Conservation (phyloP, 2,888 invertebrate species). For the Pherbina coryleti region DNA sequence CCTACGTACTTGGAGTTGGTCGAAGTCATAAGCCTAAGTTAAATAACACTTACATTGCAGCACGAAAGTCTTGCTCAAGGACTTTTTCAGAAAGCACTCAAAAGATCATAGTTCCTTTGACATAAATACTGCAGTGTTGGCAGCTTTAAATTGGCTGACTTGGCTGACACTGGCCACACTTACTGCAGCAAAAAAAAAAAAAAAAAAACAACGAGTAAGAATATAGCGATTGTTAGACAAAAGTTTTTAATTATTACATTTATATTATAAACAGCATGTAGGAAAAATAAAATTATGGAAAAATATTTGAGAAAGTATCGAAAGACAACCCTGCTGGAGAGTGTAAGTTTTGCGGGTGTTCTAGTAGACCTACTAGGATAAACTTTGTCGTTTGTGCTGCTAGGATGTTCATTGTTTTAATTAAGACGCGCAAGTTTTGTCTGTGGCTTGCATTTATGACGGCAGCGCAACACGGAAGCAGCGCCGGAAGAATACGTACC, state of each 20-base stretch:
- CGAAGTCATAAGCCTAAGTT: background rate
- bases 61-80: background rate
- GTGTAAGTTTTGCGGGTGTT: too few species aligned
- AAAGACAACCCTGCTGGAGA: background rate
- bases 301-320: background rate
- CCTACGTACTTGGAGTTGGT: background rate
- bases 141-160: background rate
- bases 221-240: background rate
- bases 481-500: background rate
- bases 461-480: background rate
- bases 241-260: background rate
- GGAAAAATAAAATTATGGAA: background rate
- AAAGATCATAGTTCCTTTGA: background rate
- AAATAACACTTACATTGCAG: background rate
- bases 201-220: background rate
- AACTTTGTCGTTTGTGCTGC: background rate
- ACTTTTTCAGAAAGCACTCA: background rate
- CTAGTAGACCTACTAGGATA: background rate
- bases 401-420: conserved; percentile 7
- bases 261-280: background rate
- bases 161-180: background rate
- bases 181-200: background rate
- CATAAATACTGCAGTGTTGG: conserved; percentile 1
- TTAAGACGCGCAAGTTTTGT: conserved; percentile 8
- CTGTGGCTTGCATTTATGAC: background rate